phyloP scores from a whole-genome alignment of 2,113 vertebrate species.

The Vidua chalybeata region DNA sequence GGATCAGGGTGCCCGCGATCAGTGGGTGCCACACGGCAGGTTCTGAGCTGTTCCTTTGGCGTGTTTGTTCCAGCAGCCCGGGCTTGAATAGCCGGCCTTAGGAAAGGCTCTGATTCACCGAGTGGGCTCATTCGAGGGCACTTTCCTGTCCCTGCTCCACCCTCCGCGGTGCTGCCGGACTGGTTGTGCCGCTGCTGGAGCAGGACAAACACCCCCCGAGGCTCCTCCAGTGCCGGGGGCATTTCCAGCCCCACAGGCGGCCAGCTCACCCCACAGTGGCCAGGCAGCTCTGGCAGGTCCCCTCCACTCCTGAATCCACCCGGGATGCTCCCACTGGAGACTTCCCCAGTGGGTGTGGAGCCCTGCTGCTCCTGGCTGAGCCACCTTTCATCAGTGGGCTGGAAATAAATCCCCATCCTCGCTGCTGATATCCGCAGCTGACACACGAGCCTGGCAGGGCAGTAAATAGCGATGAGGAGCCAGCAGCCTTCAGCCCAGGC shows the following conservation, averaged over 20 bases:
- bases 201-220: not conserved
- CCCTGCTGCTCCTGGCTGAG: not conserved
- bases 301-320: rapidly evolving
- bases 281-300: rapidly evolving
- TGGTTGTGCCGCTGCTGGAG: not conserved
- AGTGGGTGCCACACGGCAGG: not conserved
- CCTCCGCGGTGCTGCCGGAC: not conserved
- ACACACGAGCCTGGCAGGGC: slow-evolving; percentile 36
- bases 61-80: not conserved
- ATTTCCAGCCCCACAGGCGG: not conserved
- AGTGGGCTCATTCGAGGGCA: not conserved
- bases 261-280: not conserved
- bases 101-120: not conserved
- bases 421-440: slow-evolving; percentile 15
- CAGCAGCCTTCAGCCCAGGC: not conserved
- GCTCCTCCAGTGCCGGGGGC: not conserved
- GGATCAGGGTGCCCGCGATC: rapidly evolving
- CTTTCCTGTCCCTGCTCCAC: not conserved
- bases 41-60: not conserved
- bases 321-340: rapidly evolving
- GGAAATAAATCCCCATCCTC: not conserved
- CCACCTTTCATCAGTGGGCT: not conserved
- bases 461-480: slow-evolving; percentile 27
- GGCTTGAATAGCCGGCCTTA: not conserved
- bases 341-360: not conserved